Percentiles rank a stretch among this genome's conserved stretches.
These are phyloP conservation scores for Todiramphus chloris DNA, from an alignment of 2,113 vertebrate genomes.

Conservation along the genomic window DNA sequence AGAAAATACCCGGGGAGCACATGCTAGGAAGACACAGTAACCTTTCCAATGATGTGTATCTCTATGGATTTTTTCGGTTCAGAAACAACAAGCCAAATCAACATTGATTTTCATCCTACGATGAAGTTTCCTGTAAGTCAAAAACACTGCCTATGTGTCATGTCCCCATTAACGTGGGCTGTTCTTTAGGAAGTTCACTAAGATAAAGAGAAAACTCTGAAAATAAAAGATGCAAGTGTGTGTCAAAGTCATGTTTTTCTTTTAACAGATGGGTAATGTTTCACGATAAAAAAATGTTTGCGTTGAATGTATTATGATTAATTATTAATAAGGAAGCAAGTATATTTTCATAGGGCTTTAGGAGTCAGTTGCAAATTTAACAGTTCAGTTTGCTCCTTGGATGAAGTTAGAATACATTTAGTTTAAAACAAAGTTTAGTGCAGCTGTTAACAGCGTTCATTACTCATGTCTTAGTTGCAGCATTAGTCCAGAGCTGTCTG, in stretches of 20 bases:
- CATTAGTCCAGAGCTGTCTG: not conserved
- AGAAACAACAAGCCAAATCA: not conserved
- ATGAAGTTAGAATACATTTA: slow-evolving; percentile 37
- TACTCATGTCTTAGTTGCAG: not conserved
- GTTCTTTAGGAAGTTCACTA: slow-evolving; percentile 51
- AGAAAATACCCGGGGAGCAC: not conserved
- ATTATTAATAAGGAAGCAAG: slow-evolving; percentile 79
- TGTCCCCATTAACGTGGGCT: not conserved
- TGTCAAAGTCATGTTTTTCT: slow-evolving; percentile 55
- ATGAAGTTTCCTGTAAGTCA: not conserved
- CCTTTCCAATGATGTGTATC: not conserved
- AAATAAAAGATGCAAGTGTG: slow-evolving; percentile 31
- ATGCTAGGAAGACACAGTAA: not conserved
- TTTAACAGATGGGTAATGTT: slow-evolving; percentile 73
- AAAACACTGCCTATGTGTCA: not conserved
- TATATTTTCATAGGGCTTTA: slow-evolving; percentile 62
- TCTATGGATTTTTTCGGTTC: not conserved
- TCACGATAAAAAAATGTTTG: slow-evolving; percentile 60
- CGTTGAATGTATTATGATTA: slow-evolving; percentile 71
- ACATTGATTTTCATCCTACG: not conserved
- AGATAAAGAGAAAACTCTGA: slow-evolving; percentile 62
- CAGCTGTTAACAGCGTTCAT: slow-evolving; percentile 30
- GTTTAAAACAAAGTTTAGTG: slow-evolving; percentile 54
- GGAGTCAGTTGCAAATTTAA: slow-evolving; percentile 57
- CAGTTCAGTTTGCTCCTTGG: slow-evolving; percentile 62